Conservation (phyloP, 2,888 invertebrate genomes). For the Drosophila rellima region DNA sequence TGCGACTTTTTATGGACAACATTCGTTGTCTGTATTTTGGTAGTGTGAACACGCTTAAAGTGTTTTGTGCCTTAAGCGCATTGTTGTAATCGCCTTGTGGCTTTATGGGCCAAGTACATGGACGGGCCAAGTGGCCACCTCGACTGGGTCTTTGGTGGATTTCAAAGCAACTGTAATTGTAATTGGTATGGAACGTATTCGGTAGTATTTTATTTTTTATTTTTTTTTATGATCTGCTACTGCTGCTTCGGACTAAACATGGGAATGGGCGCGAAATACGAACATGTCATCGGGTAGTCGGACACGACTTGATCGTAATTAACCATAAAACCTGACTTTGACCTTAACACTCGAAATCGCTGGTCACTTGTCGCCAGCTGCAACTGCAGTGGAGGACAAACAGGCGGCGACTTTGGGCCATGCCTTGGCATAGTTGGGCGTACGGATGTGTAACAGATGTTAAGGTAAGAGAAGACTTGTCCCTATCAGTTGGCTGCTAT, state of each 20-base stretch:
- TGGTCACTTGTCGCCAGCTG: slow-evolving; percentile 48
- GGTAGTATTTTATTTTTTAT: slow-evolving; percentile 1
- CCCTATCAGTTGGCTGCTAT: slow-evolving; percentile 40
- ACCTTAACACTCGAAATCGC: slow-evolving; percentile 73
- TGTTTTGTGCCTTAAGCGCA: slow-evolving; percentile 25
- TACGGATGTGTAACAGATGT: slow-evolving; percentile 48
- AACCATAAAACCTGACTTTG: slow-evolving; percentile 81
- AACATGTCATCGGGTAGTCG: slow-evolving; percentile 49
- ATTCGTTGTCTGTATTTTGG: neutral
- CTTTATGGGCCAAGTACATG: slow-evolving; percentile 46
- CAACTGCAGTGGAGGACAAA: slow-evolving; percentile 35
- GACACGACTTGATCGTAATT: slow-evolving; percentile 64
- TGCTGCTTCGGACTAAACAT: slow-evolving; percentile 49
- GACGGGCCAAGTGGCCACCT: slow-evolving; percentile 40
- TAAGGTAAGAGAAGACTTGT: slow-evolving; percentile 21
- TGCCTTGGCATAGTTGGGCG: slow-evolving; percentile 68
- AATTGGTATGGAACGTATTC: slow-evolving; percentile 24
- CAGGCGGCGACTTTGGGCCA: slow-evolving; percentile 6
- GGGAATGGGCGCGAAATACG: slow-evolving; percentile 54
- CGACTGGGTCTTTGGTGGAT: slow-evolving; percentile 28
- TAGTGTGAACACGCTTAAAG: slow-evolving; percentile 16
- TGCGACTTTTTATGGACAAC: neutral
- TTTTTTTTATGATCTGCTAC: slow-evolving; percentile 20
- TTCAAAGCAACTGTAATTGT: slow-evolving; percentile 46
- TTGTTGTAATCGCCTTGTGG: slow-evolving; percentile 49